These are phyloP conservation scores for Micoletzkya japonica DNA, from an alignment of 2,888 invertebrate genomes.

Conservation along the genomic window DNA sequence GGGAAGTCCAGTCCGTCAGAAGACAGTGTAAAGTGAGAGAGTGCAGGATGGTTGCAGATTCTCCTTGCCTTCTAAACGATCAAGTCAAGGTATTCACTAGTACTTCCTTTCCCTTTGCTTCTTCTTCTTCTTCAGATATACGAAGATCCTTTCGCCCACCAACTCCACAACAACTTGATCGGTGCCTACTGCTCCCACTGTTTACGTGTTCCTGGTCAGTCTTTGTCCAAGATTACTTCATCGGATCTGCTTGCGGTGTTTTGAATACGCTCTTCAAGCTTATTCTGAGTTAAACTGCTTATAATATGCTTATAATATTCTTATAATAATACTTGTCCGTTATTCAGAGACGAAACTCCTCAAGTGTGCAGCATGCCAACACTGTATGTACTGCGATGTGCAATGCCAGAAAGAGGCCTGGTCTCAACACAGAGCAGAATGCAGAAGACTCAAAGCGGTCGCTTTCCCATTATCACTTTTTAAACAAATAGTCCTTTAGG, in stretches of 20 bases:
- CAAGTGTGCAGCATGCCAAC: slow-evolving; percentile 46
- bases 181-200: slow-evolving; percentile 57
- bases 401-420: slow-evolving; percentile 58
- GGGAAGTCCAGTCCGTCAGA: no score
- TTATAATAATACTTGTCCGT: neutral
- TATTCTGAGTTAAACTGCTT: neutral
- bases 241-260: no score
- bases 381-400: slow-evolving; percentile 54
- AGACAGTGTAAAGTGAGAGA: neutral
- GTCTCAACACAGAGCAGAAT: slow-evolving; percentile 56
- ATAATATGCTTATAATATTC: neutral
- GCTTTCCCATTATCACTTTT: neutral
- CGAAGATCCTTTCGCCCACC: slow-evolving; percentile 43
- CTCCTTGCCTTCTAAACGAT: neutral
- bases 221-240: neutral
- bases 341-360: slow-evolving; percentile 45
- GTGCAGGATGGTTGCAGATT: neutral
- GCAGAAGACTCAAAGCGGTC: slow-evolving; percentile 51
- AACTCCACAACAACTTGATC: slow-evolving; percentile 49
- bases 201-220: slow-evolving; percentile 41
- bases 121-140: neutral
- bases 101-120: neutral
- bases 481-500: slow-evolving; percentile 28
- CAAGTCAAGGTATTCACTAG: neutral
- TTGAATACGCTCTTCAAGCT: neutral